Base-by-base conservation (phyloP, 2,797 vertebrate species). In the Etheostoma nigrum region DNA sequence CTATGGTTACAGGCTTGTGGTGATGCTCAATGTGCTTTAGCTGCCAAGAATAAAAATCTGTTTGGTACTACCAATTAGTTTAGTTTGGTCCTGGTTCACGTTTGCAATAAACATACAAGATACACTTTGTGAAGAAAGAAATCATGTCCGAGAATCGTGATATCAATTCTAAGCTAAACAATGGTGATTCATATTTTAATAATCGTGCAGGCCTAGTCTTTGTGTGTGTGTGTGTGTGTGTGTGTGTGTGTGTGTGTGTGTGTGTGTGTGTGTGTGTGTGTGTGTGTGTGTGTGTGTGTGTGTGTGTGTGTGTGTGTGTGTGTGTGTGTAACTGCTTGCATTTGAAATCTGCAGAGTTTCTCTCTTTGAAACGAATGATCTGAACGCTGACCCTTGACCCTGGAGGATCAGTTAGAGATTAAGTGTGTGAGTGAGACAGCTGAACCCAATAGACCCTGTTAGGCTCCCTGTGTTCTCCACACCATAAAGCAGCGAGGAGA, bases 331-430 rank as follows among this genome's bases (percentile, higher is more conserved):
- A 1, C 1, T 42, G 14, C 67, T 25, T 36, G 25, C 33, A 13
- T 53, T 51, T 45, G 12, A 12, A 23, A 47, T 40, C 12, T 42
- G 36, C 36, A 4, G 1, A 23, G 48, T 45, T 36, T 4, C 18
- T 33, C 16, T 60, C 25, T 72, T 52, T 67, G 14, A 68, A 64
- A 53, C 3, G 2, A 14, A 4, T 44, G 42, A 44, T 42, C 44
- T 57, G 51, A 61, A 58, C 66, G 16, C 51, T 82, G 54, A 68
- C 79, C 54, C 84, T 49, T 76, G 62, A 81, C 74, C 82, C 57
- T 0, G 19, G 6, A 1, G 51, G 18, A 55, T 6, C 57, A 25
- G 49, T 45, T 30, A 13, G 51, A 40, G 62, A 48, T 70, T 51
- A 58, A 75, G 66, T 23, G 49, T 27, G 18, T 19, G 52, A 72